Conservation (phyloP, 2,113 vertebrate species). For the Lathamus discolor region DNA sequence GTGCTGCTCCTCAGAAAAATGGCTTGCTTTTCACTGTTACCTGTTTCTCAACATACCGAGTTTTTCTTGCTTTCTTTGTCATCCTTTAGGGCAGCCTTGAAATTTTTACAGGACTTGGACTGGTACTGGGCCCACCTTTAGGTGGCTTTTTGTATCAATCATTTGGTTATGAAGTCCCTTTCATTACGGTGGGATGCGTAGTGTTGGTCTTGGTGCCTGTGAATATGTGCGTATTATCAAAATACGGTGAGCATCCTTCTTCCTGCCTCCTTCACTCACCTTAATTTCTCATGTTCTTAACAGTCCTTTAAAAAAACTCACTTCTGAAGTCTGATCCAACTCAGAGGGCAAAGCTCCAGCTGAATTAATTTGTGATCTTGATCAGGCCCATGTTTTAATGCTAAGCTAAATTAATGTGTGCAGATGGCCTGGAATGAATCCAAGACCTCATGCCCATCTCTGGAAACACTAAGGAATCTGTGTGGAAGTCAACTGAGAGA, state of each 20-base stretch:
- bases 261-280: background rate
- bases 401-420: background rate
- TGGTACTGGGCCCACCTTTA: conserved; percentile 90
- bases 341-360: background rate
- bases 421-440: background rate
- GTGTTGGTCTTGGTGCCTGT: conserved; percentile 87
- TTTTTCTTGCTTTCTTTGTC: background rate
- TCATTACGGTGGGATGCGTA: conserved; percentile 85
- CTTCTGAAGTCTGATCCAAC: background rate
- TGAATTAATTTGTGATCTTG: background rate
- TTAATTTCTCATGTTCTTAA: background rate
- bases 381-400: background rate
- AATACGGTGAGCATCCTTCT: conserved; percentile 77
- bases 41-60: background rate
- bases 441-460: background rate
- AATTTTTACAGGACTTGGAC: conserved; percentile 88
- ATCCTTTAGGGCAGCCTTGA: conserved; percentile 87
- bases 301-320: background rate
- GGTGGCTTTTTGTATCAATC: conserved; percentile 92
- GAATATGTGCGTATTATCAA: conserved; percentile 86
- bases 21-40: background rate
- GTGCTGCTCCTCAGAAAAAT: background rate
- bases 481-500: background rate
- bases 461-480: background rate
- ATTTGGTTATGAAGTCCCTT: conserved; percentile 91